phyloP scores from a whole-genome alignment of 1,140 invertebrate genomes.

The Drosophila melanogaster region Release_6_plus_ISO1_MT NT_037436.4:18937001-18937500 shows the following conservation, averaged over 20 bases:
- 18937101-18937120: constrained; percentile 36
- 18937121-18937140: background rate
- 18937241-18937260: constrained; percentile 27
- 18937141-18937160: constrained; percentile 28
- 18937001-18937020: too few relatives aligned
- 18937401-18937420: constrained; percentile 38
- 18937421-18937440: constrained; percentile 57
- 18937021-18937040: background rate
- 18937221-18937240: constrained; percentile 48
- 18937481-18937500: constrained; percentile 14
- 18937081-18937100: constrained; percentile 29
- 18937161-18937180: constrained; percentile 38
- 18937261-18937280: constrained; percentile 59
- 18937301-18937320: constrained; percentile 18
- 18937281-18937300: constrained; percentile 35
- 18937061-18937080: background rate
- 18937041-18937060: background rate
- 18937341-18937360: constrained; percentile 53
- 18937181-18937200: constrained; percentile 51
- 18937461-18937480: constrained; percentile 37
- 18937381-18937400: constrained; percentile 9
- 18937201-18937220: constrained; percentile 5
- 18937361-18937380: constrained; percentile 42
- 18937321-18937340: background rate
- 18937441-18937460: constrained; percentile 47